Conservation (phyloP, 2,888 invertebrate species). For the Ecdyonurus torrentis region DNA sequence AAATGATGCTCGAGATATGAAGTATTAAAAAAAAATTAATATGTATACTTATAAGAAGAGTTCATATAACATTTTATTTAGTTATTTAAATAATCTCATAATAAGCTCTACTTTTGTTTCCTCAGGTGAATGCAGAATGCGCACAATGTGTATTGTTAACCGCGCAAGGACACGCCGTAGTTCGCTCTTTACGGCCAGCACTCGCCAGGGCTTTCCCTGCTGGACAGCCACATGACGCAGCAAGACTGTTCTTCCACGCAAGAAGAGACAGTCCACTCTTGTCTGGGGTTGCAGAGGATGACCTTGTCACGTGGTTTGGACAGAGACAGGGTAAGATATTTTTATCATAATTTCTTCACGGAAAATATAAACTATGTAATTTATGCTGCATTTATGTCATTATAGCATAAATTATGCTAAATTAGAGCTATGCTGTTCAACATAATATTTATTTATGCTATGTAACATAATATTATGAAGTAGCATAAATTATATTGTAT, state of each 20-base stretch:
- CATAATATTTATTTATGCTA: too few species aligned
- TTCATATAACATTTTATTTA: too few species aligned
- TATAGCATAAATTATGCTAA: too few species aligned
- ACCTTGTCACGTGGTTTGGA: slow-evolving; percentile 49
- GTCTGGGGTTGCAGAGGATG: slow-evolving; percentile 43
- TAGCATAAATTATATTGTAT: too few species aligned
- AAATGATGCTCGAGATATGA: too few species aligned
- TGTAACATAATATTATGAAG: too few species aligned
- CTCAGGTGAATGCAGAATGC: slow-evolving; percentile 37
- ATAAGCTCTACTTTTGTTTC: too few species aligned
- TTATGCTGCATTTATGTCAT: too few species aligned
- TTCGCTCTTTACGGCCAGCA: slow-evolving; percentile 42
- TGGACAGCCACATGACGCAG: slow-evolving; percentile 40
- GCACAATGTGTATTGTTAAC: slow-evolving; percentile 45
- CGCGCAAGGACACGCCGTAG: slow-evolving; percentile 38
- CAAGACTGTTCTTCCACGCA: slow-evolving; percentile 46
- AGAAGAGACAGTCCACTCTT: slow-evolving; percentile 39
- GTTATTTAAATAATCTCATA: too few species aligned
- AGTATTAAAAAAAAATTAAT: too few species aligned
- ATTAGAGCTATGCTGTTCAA: too few species aligned
- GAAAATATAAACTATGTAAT: neutral
- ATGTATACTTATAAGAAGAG: too few species aligned
- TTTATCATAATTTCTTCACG: neutral
- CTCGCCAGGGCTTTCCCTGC: slow-evolving; percentile 45
- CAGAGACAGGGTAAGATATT: neutral